A percentile compares a stretch with the other conserved stretches of the same genome.
Conservation (phyloP, 2,113 vertebrate species). For the Antigone vipio region DNA sequence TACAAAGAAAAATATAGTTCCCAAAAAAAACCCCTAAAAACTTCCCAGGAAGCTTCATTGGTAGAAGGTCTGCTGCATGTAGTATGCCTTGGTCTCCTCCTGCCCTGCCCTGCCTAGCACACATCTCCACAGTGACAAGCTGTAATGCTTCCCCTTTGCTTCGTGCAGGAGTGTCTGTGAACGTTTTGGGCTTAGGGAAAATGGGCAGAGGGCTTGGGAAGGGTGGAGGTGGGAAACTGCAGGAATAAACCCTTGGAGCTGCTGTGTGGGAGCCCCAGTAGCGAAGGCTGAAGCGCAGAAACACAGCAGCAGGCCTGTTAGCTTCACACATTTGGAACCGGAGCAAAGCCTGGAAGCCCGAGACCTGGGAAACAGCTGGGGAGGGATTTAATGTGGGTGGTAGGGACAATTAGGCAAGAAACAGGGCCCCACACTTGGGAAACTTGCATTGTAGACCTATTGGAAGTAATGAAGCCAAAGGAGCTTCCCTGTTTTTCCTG, state of each 20-base stretch:
- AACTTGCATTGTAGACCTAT: rapidly evolving
- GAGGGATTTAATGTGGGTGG: neutral
- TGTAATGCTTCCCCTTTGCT: neutral
- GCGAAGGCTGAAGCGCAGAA: neutral
- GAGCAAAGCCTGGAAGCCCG: neutral
- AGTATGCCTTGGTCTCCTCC: neutral
- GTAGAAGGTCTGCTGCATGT: neutral
- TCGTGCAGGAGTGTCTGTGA: neutral
- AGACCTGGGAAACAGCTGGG: neutral
- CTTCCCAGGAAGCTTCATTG: neutral
- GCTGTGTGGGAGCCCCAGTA: neutral
- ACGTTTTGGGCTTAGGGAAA: neutral
- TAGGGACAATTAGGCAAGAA: neutral
- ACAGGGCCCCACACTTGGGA: neutral
- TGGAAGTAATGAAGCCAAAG: neutral
- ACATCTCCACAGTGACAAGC: neutral
- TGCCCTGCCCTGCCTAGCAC: neutral
- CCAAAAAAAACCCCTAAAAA: neutral
- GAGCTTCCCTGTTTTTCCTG: neutral
- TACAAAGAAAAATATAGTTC: neutral
- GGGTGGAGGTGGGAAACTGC: too few relatives aligned
- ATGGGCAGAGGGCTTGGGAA: neutral
- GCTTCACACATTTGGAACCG: rapidly evolving
- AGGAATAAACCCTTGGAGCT: neutral
- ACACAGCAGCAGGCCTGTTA: neutral